A percentile compares a stretch with the other conserved stretches of the same genome.
Conservation (phyloP, 2,797 vertebrate genomes). For the Nyctalus aviator region DNA sequence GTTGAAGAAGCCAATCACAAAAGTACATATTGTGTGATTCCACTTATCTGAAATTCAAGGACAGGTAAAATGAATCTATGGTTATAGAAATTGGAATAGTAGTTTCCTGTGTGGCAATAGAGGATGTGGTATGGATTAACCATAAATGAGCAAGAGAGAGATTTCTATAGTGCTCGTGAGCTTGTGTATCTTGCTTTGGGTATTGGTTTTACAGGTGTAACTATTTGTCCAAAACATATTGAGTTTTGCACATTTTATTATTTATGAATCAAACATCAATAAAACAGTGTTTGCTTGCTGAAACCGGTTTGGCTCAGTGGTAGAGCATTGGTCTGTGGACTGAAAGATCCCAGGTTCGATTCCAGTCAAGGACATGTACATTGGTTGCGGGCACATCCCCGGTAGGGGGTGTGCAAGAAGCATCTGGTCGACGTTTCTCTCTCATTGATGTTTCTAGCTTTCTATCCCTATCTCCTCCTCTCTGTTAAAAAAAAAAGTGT, state of each 20-base stretch:
- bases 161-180: background rate
- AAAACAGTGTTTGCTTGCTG: background rate
- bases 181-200: background rate
- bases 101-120: background rate
- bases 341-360: too few species aligned
- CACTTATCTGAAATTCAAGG: conserved; percentile 12
- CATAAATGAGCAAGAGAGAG: background rate
- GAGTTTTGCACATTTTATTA: background rate
- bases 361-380: too few species aligned
- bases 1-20: background rate
- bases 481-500: background rate
- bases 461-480: too few species aligned
- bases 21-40: background rate
- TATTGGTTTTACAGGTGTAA: background rate
- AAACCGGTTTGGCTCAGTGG: too few species aligned
- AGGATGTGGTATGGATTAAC: background rate
- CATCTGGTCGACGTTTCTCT: too few species aligned
- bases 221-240: background rate
- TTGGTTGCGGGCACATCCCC: too few species aligned
- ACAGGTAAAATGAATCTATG: background rate
- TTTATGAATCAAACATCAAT: background rate
- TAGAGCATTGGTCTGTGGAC: too few species aligned
- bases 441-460: too few species aligned
- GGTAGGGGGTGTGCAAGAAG: too few species aligned
- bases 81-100: background rate